Evolutionary conservation across 1,140 invertebrate genomes (phyloP).

Genomic region (Drosophila punjabiensis): DNA sequence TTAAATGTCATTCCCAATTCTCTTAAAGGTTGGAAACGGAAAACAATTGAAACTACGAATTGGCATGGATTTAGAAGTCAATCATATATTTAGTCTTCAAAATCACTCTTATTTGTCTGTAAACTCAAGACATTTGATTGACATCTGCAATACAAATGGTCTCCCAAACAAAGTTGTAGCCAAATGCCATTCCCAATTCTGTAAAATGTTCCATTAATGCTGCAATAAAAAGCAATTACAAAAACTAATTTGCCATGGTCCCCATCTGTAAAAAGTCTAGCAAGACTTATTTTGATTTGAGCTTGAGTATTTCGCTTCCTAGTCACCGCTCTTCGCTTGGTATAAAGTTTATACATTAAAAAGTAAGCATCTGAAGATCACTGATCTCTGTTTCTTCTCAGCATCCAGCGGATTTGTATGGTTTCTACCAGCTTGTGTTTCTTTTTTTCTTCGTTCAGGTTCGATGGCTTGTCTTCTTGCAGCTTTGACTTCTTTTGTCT

Average conservation of each 20-base stretch:
- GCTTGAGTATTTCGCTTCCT: not conserved
- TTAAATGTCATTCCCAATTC: not conserved
- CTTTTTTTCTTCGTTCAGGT: slow-evolving; percentile 33
- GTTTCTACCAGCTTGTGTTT: slow-evolving; percentile 38
- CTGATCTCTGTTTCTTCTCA: slow-evolving; percentile 37
- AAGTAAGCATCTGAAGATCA: slow-evolving; percentile 42
- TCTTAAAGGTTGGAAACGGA: not conserved
- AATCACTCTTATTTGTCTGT: not conserved
- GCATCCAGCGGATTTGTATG: slow-evolving; percentile 46
- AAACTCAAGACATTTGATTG: not conserved
- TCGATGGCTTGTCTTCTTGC: slow-evolving; percentile 50
- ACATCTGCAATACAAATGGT: not conserved
- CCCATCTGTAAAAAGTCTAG: not conserved
- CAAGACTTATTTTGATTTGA: not conserved
- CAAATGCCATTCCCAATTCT: not conserved
- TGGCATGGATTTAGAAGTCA: not conserved
- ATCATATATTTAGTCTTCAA: not conserved
- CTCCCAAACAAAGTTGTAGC: not conserved
- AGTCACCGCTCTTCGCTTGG: not conserved
- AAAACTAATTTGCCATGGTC: slow-evolving; percentile 6
- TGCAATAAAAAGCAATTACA: slow-evolving; percentile 10
- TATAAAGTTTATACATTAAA: slow-evolving; percentile 13
- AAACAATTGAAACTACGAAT: not conserved
- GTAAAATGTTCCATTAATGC: slow-evolving; percentile 1
- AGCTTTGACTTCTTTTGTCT: slow-evolving; percentile 68